Evolutionary conservation across 2,113 vertebrate species (phyloP), one percentile per base, ranked within the genome.

Genomic region (Macroglossus sobrinus): DNA sequence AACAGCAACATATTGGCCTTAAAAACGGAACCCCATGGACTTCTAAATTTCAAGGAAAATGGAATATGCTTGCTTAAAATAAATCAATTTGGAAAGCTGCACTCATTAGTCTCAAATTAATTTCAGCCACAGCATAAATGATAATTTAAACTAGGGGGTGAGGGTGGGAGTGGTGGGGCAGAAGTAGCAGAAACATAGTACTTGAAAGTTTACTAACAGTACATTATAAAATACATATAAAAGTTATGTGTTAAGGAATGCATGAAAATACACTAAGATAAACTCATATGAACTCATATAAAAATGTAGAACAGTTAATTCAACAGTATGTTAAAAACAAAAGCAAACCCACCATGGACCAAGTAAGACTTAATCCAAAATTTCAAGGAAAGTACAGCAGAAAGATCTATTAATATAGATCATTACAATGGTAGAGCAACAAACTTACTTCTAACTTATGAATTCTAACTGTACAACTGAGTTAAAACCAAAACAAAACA

Each of bases 31-130:
- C 38, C 22, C 63, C 3, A 28, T 47, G 84, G 92, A 50, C 59
- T 84, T 84, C 78, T 30, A 75, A n/a, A 57, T 53, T 53, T 96
- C 85, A 66, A 96, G 89, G 63, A 61, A 30, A 57, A 55, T 18
- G 9, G 91, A 94, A 94, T 74, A 95, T 33, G 64, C 64, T 71
- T 89, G 81, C 79, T 93, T 91, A 93, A 59, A 89, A 84, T n/a
- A 69, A 95, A 57, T 30, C 79, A 84, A 5, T 80, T 66, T 76
- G 63, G 64, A 76, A 95, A 92, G 69, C 45, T 55, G n/a, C 7
- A 82, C 35, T 89, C 89, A 96, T 75, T 59, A 19, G 76, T 91
- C 75, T 89, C 89, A 93, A 86, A 93, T 55, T 78, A 91, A 95
- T 64, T 80, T 96, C 80, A 90, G 78, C 61, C 88, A 71, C 68